Evolutionary conservation across 2,113 vertebrate genomes (phyloP).

Genomic region (Vulpes vulpes): DNA sequence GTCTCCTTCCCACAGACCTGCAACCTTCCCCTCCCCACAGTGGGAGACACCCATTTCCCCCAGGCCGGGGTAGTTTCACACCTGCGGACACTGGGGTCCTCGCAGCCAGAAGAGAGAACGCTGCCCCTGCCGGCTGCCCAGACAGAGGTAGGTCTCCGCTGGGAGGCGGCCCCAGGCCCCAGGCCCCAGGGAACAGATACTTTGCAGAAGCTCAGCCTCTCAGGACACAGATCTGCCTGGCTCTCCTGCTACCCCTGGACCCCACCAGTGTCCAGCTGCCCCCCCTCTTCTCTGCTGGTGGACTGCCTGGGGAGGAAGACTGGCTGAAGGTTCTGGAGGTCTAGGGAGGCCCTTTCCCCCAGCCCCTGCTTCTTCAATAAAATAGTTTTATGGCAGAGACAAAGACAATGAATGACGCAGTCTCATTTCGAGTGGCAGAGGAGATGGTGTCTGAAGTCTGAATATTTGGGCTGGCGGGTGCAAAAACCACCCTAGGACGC

Average conservation of each 20-base stretch:
- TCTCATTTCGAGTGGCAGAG: not conserved
- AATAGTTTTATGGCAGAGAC: not conserved
- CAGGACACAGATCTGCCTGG: not conserved
- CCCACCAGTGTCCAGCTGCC: fast-evolving
- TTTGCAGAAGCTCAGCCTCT: no score
- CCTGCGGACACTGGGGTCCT: no score
- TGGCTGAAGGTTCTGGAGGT: not conserved
- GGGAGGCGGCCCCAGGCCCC: fast-evolving
- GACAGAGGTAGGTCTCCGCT: not conserved
- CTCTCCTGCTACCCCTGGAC: no score
- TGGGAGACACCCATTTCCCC: fast-evolving
- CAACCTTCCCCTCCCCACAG: not conserved
- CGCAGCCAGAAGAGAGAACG: not conserved
- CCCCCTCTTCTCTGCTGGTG: not conserved
- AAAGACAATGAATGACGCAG: fast-evolving
- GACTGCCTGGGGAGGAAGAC: not conserved
- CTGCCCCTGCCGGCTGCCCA: fast-evolving
- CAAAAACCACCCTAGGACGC: not conserved
- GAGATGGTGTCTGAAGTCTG: not conserved
- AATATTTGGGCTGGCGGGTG: not conserved
- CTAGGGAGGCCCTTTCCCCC: not conserved
- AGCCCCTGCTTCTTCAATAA: constrained; percentile 30
- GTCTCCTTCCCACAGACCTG: not conserved
- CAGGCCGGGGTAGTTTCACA: not conserved
- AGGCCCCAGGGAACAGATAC: not conserved